Conservation (phyloP, 2,888 invertebrate species). For the Vanessa cardui region DNA sequence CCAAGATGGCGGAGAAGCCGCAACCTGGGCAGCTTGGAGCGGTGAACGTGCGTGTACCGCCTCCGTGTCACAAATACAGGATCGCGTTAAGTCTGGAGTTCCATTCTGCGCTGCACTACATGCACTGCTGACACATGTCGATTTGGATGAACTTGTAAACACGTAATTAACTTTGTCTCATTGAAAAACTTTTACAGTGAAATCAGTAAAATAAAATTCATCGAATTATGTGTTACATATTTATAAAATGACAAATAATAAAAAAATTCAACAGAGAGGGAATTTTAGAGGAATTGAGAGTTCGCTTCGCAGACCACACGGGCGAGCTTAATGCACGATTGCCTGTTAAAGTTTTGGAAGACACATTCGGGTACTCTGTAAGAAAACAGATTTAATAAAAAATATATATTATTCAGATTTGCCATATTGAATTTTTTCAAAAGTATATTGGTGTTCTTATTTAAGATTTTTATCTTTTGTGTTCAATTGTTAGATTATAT, state of each 20-base stretch:
- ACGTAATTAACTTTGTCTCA: constrained; percentile 47
- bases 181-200: not conserved
- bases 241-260: not conserved
- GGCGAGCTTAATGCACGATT: constrained; percentile 85
- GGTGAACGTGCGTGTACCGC: constrained; percentile 64
- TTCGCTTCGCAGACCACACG: constrained; percentile 87
- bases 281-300: constrained; percentile 79
- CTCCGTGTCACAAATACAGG: constrained; percentile 62
- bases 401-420: too few species aligned
- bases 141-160: constrained; percentile 84
- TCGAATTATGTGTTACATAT: not conserved
- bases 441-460: too few species aligned
- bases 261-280: constrained; percentile 45
- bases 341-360: constrained; percentile 82
- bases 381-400: too few species aligned
- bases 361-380: constrained; percentile 83
- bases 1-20: constrained; percentile 68
- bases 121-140: constrained; percentile 86
- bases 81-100: constrained; percentile 60
- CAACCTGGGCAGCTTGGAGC: constrained; percentile 75
- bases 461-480: too few species aligned
- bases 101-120: constrained; percentile 88
- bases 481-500: too few species aligned
- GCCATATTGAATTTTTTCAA: too few species aligned
- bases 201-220: not conserved